Base-by-base conservation (phyloP, 1,140 invertebrate species). In the Andrena cerasifolii region DNA sequence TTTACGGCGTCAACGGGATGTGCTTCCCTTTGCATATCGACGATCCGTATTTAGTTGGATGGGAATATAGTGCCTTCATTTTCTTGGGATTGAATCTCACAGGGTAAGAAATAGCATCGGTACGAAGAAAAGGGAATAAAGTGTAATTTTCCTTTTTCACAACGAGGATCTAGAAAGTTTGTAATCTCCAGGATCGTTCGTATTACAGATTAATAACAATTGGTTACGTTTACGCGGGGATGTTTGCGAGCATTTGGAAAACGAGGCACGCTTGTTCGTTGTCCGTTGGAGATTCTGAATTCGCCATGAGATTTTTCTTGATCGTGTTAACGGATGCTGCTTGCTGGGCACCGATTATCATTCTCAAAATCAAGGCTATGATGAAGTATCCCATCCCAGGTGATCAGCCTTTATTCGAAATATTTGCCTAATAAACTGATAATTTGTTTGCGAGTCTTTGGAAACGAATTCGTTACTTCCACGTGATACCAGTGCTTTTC, bases 281-380 rank as follows among this genome's bases (percentile, higher is more conserved):
- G 49, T 94, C 93, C 31, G 91, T 93, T 40, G 92, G 93, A 47
- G 96, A 95, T 90, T 95, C 93, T 36, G 95, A 96, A 87, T 95
- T 97, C 84, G 95, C 95, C 2, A 89, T 95, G 14, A 92, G 96
- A 72, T 96, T 96, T 88, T 96, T 96, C 80, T 94, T 96, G 77
- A 96, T 97, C 67, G 95, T 97, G 1, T 88, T 96, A 21, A 96
- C 96, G 0, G 95, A 97, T 87, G 94, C 94, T n/a, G 86, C 94
- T 28, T 97, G 96, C 85, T 97, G 96, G 96, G 93, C 94, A 8
- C 96, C 96, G 4, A 96, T 96, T 31, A 96, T 96, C 40, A 83
- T 94, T 24, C 90, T 96, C 54, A 97, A 97, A 88, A 93, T 95
- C 45, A 83, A 94, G 58, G 96, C 95, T 2, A 93, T 96, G 73